phyloP scores from a whole-genome alignment of 2,888 invertebrate genomes.

The Amitus sp. region DNA sequence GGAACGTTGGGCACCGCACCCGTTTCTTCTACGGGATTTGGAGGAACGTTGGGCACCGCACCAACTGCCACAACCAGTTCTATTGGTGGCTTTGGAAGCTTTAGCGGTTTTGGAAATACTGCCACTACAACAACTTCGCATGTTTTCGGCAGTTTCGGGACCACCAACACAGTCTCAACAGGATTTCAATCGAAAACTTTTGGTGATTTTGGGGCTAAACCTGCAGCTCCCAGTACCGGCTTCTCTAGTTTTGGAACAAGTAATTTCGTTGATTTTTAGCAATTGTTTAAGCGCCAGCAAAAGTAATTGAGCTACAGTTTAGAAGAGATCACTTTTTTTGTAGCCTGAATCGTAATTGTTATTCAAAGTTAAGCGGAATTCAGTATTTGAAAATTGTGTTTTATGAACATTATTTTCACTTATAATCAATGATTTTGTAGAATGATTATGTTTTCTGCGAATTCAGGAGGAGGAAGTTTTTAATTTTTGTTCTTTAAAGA shows the following conservation, averaged over 20 bases:
- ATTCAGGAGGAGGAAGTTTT: no score
- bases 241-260: constrained; percentile 65
- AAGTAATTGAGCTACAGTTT: no score
- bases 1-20: constrained; percentile 66
- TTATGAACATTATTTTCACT: no score
- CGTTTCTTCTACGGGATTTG: constrained; percentile 51
- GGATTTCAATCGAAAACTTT: constrained; percentile 65
- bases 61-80: constrained; percentile 48
- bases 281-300: no score
- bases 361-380: no score
- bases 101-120: constrained; percentile 56
- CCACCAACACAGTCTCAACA: constrained; percentile 61
- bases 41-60: constrained; percentile 51
- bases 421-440: no score
- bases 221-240: constrained; percentile 64
- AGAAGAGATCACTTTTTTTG: no score
- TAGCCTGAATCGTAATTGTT: no score
- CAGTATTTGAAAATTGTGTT: no score
- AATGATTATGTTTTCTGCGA: no score
- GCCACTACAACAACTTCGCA: constrained; percentile 58
- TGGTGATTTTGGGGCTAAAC: constrained; percentile 68
- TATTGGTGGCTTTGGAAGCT: constrained; percentile 54
- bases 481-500: no score
- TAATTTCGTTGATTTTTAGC: no score
- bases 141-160: constrained; percentile 69